Conservation (phyloP, 2,797 vertebrate genomes). For the Xenentodon cancila region DNA sequence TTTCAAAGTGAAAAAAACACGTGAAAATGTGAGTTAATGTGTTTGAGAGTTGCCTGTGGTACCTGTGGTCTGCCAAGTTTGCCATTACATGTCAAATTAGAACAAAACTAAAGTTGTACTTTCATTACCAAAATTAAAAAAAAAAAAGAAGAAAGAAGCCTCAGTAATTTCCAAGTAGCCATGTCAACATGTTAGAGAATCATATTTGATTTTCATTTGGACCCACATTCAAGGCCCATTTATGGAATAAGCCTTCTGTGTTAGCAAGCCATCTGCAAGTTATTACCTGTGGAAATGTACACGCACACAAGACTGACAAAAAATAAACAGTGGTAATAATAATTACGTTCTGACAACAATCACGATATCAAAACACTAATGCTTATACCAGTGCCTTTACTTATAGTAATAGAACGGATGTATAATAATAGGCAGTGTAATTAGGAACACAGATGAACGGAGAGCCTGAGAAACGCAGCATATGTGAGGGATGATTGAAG, state of each 20-base stretch:
- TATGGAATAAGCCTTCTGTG: slow-evolving; percentile 15
- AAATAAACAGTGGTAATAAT: slow-evolving; percentile 30
- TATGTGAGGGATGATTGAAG: slow-evolving; percentile 28
- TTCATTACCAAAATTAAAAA: background rate
- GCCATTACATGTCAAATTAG: background rate
- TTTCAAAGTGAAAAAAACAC: too few species aligned
- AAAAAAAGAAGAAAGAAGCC: too few species aligned
- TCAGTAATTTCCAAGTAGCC: too few species aligned
- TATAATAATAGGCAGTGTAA: slow-evolving; percentile 25
- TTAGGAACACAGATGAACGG: slow-evolving; percentile 6
- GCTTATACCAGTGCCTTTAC: background rate
- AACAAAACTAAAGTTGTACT: background rate
- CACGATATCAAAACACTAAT: slow-evolving; percentile 13
- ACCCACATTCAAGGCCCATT: slow-evolving; percentile 39
- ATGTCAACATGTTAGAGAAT: slow-evolving; percentile 11
- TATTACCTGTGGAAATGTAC: slow-evolving; percentile 48
- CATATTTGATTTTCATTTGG: slow-evolving; percentile 35
- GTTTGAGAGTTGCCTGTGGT: too few species aligned
- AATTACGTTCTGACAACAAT: slow-evolving; percentile 14
- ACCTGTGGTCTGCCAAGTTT: background rate
- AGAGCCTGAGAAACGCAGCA: slow-evolving; percentile 13
- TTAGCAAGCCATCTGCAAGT: slow-evolving; percentile 40
- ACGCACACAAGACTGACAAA: background rate
- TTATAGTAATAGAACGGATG: slow-evolving; percentile 15
- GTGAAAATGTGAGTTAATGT: too few species aligned